phyloP scores from a whole-genome alignment of 1,140 invertebrate genomes.

The Sycophila sp. region DNA sequence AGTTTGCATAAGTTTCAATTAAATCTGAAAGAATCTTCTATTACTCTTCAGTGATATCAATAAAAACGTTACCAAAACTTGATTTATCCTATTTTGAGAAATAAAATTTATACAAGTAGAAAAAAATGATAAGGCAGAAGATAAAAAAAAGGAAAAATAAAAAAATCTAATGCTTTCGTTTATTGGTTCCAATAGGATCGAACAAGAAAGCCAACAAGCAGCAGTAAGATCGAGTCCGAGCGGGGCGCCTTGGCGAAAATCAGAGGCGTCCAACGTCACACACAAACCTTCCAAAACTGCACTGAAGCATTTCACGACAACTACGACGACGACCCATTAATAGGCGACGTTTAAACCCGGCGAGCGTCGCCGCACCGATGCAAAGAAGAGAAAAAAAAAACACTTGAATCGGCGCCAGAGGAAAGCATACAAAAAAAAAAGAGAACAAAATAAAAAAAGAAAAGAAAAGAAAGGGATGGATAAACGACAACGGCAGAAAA shows the following conservation, averaged over 20 bases:
- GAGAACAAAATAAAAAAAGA: not conserved
- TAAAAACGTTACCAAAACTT: too few species aligned
- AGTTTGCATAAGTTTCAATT: too few species aligned
- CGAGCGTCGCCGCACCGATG: not conserved
- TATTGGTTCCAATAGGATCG: conserved; percentile 30
- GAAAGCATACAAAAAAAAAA: not conserved
- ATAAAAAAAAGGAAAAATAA: too few species aligned
- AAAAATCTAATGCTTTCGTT: not conserved
- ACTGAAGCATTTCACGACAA: conserved; percentile 12
- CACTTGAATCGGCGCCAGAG: conserved; percentile 2
- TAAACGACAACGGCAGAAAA: not conserved
- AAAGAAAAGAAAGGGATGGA: not conserved
- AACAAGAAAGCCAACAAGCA: conserved; percentile 52
- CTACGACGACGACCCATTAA: not conserved
- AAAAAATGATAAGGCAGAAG: too few species aligned
- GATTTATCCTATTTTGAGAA: too few species aligned
- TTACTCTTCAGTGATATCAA: too few species aligned
- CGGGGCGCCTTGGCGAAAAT: conserved; percentile 16
- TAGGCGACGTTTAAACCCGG: not conserved
- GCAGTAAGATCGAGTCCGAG: conserved; percentile 38
- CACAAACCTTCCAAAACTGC: conserved; percentile 17
- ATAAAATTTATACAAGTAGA: too few species aligned
- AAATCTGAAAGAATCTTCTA: too few species aligned
- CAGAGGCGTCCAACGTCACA: conserved; percentile 15
- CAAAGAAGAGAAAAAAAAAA: not conserved